Evolutionary conservation across 1,140 invertebrate species (phyloP).

Genomic region (Chlorops oryzae): DNA sequence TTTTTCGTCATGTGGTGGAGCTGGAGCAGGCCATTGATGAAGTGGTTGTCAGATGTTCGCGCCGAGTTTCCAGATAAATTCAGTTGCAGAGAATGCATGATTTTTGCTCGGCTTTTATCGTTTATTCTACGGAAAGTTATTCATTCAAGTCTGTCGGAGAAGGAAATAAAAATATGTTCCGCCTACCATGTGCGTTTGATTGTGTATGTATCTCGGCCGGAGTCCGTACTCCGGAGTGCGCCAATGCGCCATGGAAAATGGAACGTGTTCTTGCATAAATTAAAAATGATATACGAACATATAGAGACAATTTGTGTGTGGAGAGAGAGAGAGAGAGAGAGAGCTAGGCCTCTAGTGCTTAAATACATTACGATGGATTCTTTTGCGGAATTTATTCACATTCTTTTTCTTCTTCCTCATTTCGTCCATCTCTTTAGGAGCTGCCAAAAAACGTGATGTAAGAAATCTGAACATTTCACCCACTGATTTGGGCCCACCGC

Average conservation of each 20-base stretch:
- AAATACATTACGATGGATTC: too few relatives aligned
- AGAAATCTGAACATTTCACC: constrained; percentile 46
- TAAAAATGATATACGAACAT: too few relatives aligned
- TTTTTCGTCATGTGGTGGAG: too few relatives aligned
- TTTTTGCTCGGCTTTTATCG: too few relatives aligned
- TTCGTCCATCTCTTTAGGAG: constrained; percentile 44
- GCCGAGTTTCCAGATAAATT: too few relatives aligned
- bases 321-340: too few relatives aligned
- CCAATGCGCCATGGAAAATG: constrained; percentile 5
- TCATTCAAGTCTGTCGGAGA: constrained; percentile 16
- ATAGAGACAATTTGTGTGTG: too few relatives aligned
- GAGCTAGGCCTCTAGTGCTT: too few relatives aligned
- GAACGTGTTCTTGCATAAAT: constrained; percentile 40
- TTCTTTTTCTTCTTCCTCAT: constrained; percentile 7
- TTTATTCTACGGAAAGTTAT: constrained; percentile 11
- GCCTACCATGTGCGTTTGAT: constrained; percentile 14
- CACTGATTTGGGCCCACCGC: constrained; percentile 46
- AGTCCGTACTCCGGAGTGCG: background rate
- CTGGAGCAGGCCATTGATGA: too few relatives aligned
- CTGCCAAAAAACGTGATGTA: constrained; percentile 48
- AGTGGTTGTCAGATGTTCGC: too few relatives aligned
- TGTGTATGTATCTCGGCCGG: constrained; percentile 28
- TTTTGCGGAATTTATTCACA: background rate
- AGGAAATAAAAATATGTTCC: background rate
- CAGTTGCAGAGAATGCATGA: too few relatives aligned